Evolutionary conservation across 2,113 vertebrate species (phyloP), one percentile per base, ranked within the genome.

Genomic region (Psittacara wagleri): DNA sequence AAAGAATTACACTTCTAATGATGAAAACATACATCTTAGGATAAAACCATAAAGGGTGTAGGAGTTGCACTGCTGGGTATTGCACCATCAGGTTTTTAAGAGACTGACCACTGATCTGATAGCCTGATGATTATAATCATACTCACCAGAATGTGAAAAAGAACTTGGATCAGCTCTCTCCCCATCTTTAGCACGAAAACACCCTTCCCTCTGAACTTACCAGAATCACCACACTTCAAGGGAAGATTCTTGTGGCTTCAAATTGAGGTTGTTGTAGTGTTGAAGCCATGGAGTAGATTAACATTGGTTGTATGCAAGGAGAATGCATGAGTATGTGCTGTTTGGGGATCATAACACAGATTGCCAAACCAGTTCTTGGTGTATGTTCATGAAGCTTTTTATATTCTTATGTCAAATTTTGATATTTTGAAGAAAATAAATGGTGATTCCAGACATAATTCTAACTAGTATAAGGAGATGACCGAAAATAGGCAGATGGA

Each of bases 171-270:
- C 13, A 37, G 7, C n/a, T 79, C 62, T 28, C 9, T 62, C 13
- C 10, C 4, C 12, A 33, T n/a, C 27, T 41, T 33, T 28, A 54
- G 39, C 31, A 22, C 31, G 13, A 37, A 2, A 1, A 37, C 33
- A 16, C 16, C 23, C 4, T 79, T 67, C 18, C 39, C 18, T 37
- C 43, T 10, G 25, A 54, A 28, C 11, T 83, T 83, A 27, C 5
- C 22, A 39, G n/a, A 72, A n/a, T 27, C 7, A 37, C 23, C 13
- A 29, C 13, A 29, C 22, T 37, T 16, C 31, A 29, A 29, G 20
- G 15, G 10, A 88, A 54, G 5, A 49, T 74, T 88, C 29, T 15
- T 0, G 0, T 78, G n/a, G 17, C 27, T 18, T 83, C 2, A 0
- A 55, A 35, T 43, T 69, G 31, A 62, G 27, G 4, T 7, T 54